phyloP scores from a whole-genome alignment of 2,797 vertebrate genomes.

The Pipistrellus pygmaeus region DNA sequence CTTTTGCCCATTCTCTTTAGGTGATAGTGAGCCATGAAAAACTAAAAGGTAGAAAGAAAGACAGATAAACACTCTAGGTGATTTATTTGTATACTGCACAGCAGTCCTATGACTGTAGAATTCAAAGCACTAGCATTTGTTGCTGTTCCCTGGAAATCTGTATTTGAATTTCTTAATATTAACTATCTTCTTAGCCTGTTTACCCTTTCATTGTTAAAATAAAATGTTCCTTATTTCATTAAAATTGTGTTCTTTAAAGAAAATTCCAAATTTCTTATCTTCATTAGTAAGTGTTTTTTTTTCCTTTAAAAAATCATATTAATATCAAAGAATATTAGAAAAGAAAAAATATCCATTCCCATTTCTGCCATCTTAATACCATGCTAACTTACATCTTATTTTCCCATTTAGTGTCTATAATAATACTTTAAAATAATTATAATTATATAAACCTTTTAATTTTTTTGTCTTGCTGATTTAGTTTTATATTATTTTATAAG shows the following conservation, averaged over 20 bases:
- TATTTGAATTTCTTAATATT: slow-evolving; percentile 15
- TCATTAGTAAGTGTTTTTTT: not conserved
- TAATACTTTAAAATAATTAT: not conserved
- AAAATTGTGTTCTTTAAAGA: not conserved
- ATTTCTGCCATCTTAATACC: not conserved
- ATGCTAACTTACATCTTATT: slow-evolving; percentile 12
- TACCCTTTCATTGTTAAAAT: not conserved
- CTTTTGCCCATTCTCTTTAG: not conserved
- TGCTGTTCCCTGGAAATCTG: not conserved
- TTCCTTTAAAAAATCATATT: not conserved
- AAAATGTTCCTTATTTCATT: slow-evolving; percentile 1
- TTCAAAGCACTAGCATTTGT: slow-evolving; percentile 6
- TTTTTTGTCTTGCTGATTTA: not conserved
- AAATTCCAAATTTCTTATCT: not conserved
- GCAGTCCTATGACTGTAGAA: not conserved
- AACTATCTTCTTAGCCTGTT: not conserved
- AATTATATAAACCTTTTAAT: not conserved
- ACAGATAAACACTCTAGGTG: not conserved
- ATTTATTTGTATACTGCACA: not conserved
- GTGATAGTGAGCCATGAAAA: not conserved
- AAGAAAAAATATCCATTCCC: not conserved
- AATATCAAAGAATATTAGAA: slow-evolving; percentile 17
- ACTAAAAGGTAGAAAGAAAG: not conserved
- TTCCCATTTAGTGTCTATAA: not conserved
- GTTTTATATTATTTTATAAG: not conserved